Evolutionary conservation across 1,140 invertebrate species (phyloP), one percentile per base, ranked within the genome.

Genomic region (Sarcophaga peregrina): DNA sequence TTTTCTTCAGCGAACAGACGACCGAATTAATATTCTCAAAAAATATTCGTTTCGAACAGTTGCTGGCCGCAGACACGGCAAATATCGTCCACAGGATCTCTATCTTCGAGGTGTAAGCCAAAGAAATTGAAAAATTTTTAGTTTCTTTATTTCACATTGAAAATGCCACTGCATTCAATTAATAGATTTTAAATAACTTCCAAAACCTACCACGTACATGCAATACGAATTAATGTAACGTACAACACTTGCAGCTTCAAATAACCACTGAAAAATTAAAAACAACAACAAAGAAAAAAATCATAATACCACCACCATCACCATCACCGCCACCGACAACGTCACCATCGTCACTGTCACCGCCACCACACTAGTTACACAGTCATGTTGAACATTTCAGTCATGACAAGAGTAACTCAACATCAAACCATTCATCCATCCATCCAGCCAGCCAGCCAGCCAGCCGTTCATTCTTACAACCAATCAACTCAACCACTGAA

Each of bases 211-310:
- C 7, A 58, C 54, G 54, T n/a, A 13, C 13, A 15, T 58, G 54
- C 54, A 58, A n/a, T n/a, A 15, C n/a, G 54, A n/a, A 15, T n/a
- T 15, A 58, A 58, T 58, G 54, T 13, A 58, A 37, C 25, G 13
- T n/a, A 58, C 54, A 58, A 58, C 54, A 58, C 54, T 58, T 58
- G 54, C 54, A 58, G 54, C 54, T 58, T 58, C 13, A 58, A 58
- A 58, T n/a, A 58, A 13, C 54, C 54, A 58, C 15, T 13, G n/a
- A 58, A 58, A 58, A 10, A 15, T 58, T 15, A n/a, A 13, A 15
- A 58, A n/a, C 15, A 58, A 58, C 11, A 15, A 13, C 15, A 58
- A 58, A 52, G n/a, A 58, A n/a, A 58, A 13, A 11, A 15, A 11
- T 15, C 13, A 58, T n/a, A 15, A 58, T n/a, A 54, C 5, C 4